phyloP scores from a whole-genome alignment of 1,140 invertebrate species.

The Cyphomyrmex costatus region DNA sequence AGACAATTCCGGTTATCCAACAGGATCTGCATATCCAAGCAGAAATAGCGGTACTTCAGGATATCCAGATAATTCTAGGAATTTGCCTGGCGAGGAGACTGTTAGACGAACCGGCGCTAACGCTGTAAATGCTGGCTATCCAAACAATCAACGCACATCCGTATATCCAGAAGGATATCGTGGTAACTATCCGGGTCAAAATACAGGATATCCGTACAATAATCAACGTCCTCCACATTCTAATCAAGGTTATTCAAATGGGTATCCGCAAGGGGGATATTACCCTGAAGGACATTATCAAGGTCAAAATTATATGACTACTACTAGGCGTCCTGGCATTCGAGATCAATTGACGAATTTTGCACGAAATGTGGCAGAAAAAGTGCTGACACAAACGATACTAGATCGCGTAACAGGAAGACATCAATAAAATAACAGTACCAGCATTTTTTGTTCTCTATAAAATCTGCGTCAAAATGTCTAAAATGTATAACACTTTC shows the following conservation, averaged over 20 bases:
- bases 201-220: slow-evolving; percentile 55
- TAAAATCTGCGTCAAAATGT: background rate
- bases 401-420: slow-evolving; percentile 80
- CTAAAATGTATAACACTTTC: background rate
- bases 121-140: slow-evolving; percentile 72
- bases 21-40: slow-evolving; percentile 37
- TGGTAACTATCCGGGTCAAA: slow-evolving; percentile 17
- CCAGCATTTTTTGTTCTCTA: background rate
- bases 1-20: slow-evolving; percentile 69
- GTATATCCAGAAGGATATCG: slow-evolving; percentile 26
- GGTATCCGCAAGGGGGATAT: slow-evolving; percentile 55
- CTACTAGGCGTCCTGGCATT: slow-evolving; percentile 79
- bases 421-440: slow-evolving; percentile 56
- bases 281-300: slow-evolving; percentile 52
- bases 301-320: slow-evolving; percentile 56
- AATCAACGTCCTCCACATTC: slow-evolving; percentile 61
- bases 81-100: slow-evolving; percentile 60
- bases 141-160: slow-evolving; percentile 32
- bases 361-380: slow-evolving; percentile 80
- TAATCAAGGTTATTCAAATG: slow-evolving; percentile 64
- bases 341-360: slow-evolving; percentile 78
- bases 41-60: slow-evolving; percentile 20
- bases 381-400: slow-evolving; percentile 79
- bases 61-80: slow-evolving; percentile 69
- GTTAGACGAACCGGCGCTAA: slow-evolving; percentile 60